Evolutionary conservation across 2,888 invertebrate genomes (phyloP).

Genomic region (Pyrrhia umbra): DNA sequence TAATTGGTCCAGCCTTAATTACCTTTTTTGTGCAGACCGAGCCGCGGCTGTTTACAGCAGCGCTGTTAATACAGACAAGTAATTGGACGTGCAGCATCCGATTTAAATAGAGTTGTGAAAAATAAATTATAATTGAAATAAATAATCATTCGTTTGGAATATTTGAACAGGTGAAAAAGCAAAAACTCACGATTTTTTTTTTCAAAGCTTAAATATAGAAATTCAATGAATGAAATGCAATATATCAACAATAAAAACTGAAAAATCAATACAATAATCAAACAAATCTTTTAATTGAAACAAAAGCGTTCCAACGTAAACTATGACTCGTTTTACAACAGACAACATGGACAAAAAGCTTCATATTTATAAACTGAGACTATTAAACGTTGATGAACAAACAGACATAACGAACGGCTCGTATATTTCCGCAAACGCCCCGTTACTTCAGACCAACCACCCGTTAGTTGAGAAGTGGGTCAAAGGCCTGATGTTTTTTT

Average conservation of each 20-base stretch:
- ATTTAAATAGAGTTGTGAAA: not conserved
- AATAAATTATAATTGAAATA: not conserved
- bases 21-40: slow-evolving; percentile 39
- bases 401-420: slow-evolving; percentile 17
- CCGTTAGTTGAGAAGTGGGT: slow-evolving; percentile 39
- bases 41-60: slow-evolving; percentile 14
- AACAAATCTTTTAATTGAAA: not conserved
- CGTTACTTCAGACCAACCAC: slow-evolving; percentile 44
- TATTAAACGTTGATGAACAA: slow-evolving; percentile 49
- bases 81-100: slow-evolving; percentile 15
- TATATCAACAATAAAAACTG: too few relatives aligned
- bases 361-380: slow-evolving; percentile 48
- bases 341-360: slow-evolving; percentile 17
- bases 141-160: not conserved
- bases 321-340: slow-evolving; percentile 30
- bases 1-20: slow-evolving; percentile 48
- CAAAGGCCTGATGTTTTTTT: slow-evolving; percentile 37
- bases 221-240: too few relatives aligned
- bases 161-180: too few relatives aligned
- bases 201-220: too few relatives aligned
- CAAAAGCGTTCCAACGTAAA: not conserved
- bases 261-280: too few relatives aligned
- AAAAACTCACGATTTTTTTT: too few relatives aligned
- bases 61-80: slow-evolving; percentile 17
- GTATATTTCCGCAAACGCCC: slow-evolving; percentile 42